Conservation (phyloP, 2,797 vertebrate genomes). For the Diplodus puntazzo region DNA sequence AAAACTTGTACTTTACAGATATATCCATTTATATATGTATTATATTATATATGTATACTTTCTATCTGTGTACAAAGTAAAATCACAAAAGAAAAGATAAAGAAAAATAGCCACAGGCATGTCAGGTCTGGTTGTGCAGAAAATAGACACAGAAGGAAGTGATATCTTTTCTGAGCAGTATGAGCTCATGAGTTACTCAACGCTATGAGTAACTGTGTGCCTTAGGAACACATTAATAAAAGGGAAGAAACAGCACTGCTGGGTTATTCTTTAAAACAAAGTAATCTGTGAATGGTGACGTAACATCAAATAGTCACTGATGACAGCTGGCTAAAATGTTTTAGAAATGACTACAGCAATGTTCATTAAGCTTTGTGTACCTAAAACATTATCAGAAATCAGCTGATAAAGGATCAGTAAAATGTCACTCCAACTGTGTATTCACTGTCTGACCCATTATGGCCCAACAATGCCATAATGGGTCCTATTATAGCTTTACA, state of each 20-base stretch:
- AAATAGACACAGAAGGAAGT: neutral
- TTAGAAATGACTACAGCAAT: neutral
- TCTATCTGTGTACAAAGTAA: neutral
- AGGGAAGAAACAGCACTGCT: neutral
- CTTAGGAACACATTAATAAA: neutral
- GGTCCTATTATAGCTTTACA: neutral
- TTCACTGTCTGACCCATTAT: neutral
- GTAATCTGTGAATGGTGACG: neutral
- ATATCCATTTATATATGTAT: neutral
- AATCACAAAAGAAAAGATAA: neutral
- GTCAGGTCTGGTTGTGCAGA: neutral
- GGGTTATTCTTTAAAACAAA: neutral
- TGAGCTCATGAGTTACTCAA: conserved; percentile 16
- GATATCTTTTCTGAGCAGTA: conserved; percentile 12
- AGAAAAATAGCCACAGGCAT: neutral
- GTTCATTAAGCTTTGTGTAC: neutral
- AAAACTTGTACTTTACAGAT: neutral
- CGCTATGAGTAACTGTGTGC: neutral
- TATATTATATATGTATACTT: neutral
- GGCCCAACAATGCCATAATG: neutral
- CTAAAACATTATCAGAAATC: neutral
- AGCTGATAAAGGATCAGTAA: neutral
- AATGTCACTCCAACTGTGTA: neutral
- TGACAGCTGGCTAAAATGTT: neutral
- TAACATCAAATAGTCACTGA: neutral